Conservation (phyloP, 2,888 invertebrate species). For the Adineta ricciae region DNA sequence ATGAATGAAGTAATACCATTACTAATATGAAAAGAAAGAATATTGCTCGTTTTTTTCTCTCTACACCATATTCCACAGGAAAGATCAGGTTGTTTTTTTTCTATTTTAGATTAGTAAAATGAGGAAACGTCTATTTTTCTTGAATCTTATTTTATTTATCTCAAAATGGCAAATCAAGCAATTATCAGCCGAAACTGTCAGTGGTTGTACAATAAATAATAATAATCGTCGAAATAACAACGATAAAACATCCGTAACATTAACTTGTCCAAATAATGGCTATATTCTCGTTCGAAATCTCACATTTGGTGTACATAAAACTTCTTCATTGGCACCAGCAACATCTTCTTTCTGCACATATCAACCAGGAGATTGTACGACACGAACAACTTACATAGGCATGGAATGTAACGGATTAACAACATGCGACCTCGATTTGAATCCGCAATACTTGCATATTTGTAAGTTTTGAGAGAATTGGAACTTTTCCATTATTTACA, state of each 20-base stretch:
- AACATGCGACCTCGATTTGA: background rate
- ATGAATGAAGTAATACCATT: too few species aligned
- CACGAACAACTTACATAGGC: background rate
- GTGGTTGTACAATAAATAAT: constrained; percentile 11
- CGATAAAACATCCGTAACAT: background rate
- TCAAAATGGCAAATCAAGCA: background rate
- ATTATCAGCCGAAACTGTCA: background rate
- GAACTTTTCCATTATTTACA: background rate
- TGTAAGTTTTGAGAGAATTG: background rate
- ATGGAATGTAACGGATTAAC: constrained; percentile 3
- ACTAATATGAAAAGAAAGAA: too few species aligned
- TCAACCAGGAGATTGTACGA: constrained; percentile 4
- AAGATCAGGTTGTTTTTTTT: background rate
- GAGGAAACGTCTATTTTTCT: background rate
- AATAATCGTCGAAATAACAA: background rate
- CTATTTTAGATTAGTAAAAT: background rate
- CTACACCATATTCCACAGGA: background rate
- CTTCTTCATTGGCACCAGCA: background rate
- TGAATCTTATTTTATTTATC: background rate
- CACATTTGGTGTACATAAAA: constrained; percentile 19
- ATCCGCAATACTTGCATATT: constrained; percentile 15
- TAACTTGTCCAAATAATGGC: background rate
- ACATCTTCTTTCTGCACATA: background rate
- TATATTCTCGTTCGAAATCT: constrained; percentile 14
- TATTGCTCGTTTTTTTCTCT: background rate